phyloP scores from a whole-genome alignment of 2,113 vertebrate species.

The Pachypanchax playfairii region DNA sequence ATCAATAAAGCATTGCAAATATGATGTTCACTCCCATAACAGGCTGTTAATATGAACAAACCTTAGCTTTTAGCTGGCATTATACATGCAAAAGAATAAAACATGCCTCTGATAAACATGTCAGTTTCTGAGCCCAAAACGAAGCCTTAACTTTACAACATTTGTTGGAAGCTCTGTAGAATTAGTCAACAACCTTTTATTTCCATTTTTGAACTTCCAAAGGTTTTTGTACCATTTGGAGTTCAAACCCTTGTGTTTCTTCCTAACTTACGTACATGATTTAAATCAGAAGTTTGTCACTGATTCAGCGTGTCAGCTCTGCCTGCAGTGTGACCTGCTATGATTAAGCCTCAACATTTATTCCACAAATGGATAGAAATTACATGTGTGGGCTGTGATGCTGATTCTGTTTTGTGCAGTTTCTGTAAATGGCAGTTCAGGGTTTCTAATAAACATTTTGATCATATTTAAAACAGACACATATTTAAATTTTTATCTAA shows the following conservation, averaged over 20 bases:
- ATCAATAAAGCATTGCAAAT: conserved; percentile 53
- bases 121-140: conserved; percentile 40
- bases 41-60: conserved; percentile 42
- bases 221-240: conserved; percentile 12
- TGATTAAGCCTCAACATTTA: conserved; percentile 48
- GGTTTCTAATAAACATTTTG: background rate
- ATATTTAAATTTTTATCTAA: conserved; percentile 38
- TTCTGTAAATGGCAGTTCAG: background rate
- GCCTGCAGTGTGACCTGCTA: conserved; percentile 42
- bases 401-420: conserved; percentile 9
- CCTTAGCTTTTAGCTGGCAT: conserved; percentile 38
- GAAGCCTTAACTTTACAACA: conserved; percentile 20
- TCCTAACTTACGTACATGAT: conserved; percentile 3
- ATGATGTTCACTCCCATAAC: conserved; percentile 26
- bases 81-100: too few species aligned
- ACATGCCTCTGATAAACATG: conserved; percentile 18
- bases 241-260: conserved; percentile 12
- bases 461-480: conserved; percentile 12
- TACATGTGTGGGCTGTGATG: conserved; percentile 32
- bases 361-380: conserved; percentile 41
- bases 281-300: conserved; percentile 22
- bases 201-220: conserved; percentile 9
- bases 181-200: conserved; percentile 15
- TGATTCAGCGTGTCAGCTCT: conserved; percentile 33
- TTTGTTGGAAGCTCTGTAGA: conserved; percentile 40